Base-by-base conservation (phyloP, 92 coral and sea anemone species). In the Metridium senile region DNA sequence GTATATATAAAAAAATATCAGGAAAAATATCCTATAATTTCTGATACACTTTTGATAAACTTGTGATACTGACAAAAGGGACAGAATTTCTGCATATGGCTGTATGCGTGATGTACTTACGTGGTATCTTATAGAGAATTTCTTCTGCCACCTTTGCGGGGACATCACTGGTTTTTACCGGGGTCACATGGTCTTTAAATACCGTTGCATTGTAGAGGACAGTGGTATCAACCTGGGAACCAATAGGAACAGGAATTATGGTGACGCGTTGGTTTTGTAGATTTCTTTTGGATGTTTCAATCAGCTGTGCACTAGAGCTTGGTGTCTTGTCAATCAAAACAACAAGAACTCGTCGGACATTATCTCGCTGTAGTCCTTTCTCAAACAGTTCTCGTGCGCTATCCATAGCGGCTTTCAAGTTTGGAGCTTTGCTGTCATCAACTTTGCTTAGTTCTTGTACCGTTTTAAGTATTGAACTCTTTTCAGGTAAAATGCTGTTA, bases 181-280 rank as follows among this genome's bases (percentile, higher is more conserved):
- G 68, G 7, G 70, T 84, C 56, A 84, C 79, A 53, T 84, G 62
- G 19, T 58, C 54, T 46, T 51, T 49, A 29, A 39, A 33, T 18
- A 53, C 45, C 10, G 83, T 66, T 11, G 72, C 53, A 53, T 22
- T 57, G 71, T 78, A 46, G 27, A 84, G 58, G 26, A 54, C 74
- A 26, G 30, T 45, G 17, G 66, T 47, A 35, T 72, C 80, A 30
- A 79, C 64, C 33, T 74, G 61, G 0, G 72, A 29, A 21, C 89
- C 84, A 58, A 84, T 22, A 58, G 81, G 70, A 9, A 74, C 84
- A 47, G 84, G 81, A n/a, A 84, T 34, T 21, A 84, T 30, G 11
- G 72, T 74, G 1, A 84, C 77, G 33, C 58, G 80, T 26, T 62
- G 45, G 49, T 75, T 65, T 46, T 75, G 80, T 34, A 75, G 30